Evolutionary conservation across 2,113 vertebrate species (phyloP).

Genomic region (Odontesthes bonariensis): DNA sequence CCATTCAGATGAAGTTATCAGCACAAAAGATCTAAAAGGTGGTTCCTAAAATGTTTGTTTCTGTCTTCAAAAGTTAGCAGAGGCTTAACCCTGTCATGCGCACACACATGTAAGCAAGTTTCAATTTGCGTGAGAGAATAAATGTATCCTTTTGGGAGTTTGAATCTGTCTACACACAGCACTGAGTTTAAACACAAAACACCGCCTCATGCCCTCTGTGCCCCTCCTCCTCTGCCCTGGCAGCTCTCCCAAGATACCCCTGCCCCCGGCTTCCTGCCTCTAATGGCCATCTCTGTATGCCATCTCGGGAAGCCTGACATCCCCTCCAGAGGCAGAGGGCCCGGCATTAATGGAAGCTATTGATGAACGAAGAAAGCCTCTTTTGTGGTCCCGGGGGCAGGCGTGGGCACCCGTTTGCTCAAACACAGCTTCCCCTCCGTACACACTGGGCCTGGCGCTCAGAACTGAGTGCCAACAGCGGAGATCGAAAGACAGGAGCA

Average conservation of each 20-base stretch:
- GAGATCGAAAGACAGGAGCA: conserved; percentile 81
- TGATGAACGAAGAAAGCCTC: conserved; percentile 82
- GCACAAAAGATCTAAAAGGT: not conserved
- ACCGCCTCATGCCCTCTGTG: conserved; percentile 67
- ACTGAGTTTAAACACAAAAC: conserved; percentile 64
- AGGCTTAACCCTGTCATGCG: not conserved
- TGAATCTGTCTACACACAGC: conserved; percentile 46
- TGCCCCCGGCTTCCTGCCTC: conserved; percentile 83
- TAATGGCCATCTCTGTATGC: conserved; percentile 82
- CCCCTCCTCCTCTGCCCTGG: conserved; percentile 61
- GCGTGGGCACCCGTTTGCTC: conserved; percentile 83
- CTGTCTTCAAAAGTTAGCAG: not conserved
- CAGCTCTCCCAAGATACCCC: conserved; percentile 74
- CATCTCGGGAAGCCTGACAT: conserved; percentile 83
- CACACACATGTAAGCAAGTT: not conserved
- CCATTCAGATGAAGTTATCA: not conserved
- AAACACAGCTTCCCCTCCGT: conserved; percentile 79
- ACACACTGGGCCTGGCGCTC: conserved; percentile 74
- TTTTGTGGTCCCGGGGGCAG: conserved; percentile 80
- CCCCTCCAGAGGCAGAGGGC: conserved; percentile 78
- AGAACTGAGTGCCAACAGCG: conserved; percentile 83
- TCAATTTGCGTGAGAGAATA: conserved; percentile 25
- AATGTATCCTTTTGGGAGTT: conserved; percentile 57
- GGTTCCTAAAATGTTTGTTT: not conserved
- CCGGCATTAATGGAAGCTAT: conserved; percentile 83